These are phyloP conservation scores for Anthophora plumipes DNA, from an alignment of 2,888 invertebrate species.

Conservation along the genomic window DNA sequence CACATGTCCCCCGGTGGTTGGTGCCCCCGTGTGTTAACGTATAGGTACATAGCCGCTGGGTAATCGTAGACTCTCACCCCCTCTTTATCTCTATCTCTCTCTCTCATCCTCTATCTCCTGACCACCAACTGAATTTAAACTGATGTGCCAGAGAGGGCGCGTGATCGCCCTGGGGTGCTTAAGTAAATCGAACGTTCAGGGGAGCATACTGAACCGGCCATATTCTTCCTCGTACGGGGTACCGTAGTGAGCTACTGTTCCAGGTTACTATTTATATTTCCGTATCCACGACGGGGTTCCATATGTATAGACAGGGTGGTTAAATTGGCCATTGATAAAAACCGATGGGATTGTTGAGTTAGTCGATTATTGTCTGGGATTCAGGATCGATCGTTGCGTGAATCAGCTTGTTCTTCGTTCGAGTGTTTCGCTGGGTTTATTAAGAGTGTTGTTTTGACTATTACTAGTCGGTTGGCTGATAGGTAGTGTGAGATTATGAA, in stretches of 20 bases:
- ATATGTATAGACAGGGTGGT: not conserved
- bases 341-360: slow-evolving; percentile 37
- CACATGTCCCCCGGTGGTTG: slow-evolving; percentile 49
- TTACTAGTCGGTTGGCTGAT: slow-evolving; percentile 8
- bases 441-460: slow-evolving; percentile 3
- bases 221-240: slow-evolving; percentile 42
- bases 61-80: slow-evolving; percentile 59
- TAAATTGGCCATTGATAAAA: slow-evolving; percentile 39
- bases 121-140: slow-evolving; percentile 70
- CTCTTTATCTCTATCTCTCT: not conserved
- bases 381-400: slow-evolving; percentile 7
- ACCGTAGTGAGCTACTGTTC: slow-evolving; percentile 16
- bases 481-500: no score
- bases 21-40: slow-evolving; percentile 52
- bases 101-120: slow-evolving; percentile 22
- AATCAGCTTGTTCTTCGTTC: slow-evolving; percentile 1
- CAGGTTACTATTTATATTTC: slow-evolving; percentile 23
- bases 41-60: slow-evolving; percentile 66
- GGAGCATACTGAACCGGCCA: slow-evolving; percentile 27
- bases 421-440: not conserved
- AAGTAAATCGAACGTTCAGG: slow-evolving; percentile 64
- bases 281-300: not conserved
- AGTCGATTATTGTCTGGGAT: slow-evolving; percentile 15
- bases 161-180: slow-evolving; percentile 63
- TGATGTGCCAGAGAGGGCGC: slow-evolving; percentile 57